Evolutionary conservation across 2,113 vertebrate genomes (phyloP).

Genomic region (Pygoscelis antarcticus): DNA sequence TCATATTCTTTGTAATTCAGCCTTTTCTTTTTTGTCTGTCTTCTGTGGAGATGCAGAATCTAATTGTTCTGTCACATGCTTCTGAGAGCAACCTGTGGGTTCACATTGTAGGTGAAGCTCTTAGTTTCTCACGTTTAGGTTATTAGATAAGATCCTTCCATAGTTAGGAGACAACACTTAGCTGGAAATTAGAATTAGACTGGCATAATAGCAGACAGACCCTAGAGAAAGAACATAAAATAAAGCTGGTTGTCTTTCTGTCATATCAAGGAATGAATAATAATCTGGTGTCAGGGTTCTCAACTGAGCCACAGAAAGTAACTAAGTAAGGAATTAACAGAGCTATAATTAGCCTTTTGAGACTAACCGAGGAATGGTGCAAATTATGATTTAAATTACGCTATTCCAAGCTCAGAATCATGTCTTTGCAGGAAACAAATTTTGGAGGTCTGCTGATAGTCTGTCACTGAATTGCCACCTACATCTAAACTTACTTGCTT

Average conservation of each 20-base stretch:
- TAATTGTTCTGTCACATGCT: background rate
- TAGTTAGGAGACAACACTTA: background rate
- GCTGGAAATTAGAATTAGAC: background rate
- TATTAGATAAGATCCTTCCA: background rate
- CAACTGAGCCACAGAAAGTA: background rate
- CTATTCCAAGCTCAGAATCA: background rate
- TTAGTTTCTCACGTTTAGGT: background rate
- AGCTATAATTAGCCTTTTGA: constrained; percentile 13
- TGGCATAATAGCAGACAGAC: background rate
- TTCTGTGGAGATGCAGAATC: background rate
- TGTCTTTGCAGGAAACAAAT: background rate
- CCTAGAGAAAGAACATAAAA: background rate
- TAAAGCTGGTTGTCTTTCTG: background rate
- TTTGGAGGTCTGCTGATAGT: background rate
- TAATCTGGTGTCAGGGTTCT: constrained; percentile 26
- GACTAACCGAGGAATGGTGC: background rate
- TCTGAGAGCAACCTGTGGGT: background rate
- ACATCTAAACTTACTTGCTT: background rate
- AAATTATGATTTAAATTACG: background rate
- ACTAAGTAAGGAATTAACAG: constrained; percentile 4
- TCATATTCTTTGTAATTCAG: background rate
- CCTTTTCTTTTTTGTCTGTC: background rate
- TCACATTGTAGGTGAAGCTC: background rate
- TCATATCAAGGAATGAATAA: background rate
- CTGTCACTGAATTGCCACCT: background rate